Base-by-base conservation (phyloP, 1,140 invertebrate genomes). In the Brachionus plicatilis region DNA sequence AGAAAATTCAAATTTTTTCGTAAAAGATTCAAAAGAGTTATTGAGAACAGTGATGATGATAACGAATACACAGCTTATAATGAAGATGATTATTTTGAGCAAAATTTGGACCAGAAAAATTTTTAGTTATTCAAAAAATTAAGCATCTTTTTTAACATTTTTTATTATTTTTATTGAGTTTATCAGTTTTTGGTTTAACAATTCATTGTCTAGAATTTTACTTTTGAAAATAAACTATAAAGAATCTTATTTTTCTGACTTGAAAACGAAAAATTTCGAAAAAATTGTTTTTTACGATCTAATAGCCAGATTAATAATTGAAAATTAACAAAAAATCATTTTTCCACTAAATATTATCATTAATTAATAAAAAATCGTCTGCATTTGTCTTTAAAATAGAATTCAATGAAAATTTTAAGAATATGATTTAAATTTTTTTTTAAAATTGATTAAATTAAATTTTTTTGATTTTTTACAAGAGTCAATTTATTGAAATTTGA, bases 31-130 rank as follows among this genome's bases (percentile, higher is more conserved):
- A 76, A 76, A 29, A 11, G 72, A 50, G 20, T 47, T 50, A 50
- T 76, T 27, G 17, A 76, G 12, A 17, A 76, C 1, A 76, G 72
- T 29, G 72, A 76, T 76, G 72, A 76, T 76, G 72, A 76, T 41
- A 47, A 47, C 9, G 53, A 60, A 24, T 76, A 76, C n/a, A 76
- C 72, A 14, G 72, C 72, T 50, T 76, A 76, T 50, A 76, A 76
- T 50, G 72, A 76, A 76, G 72, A 76, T 76, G 72, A 76, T 76
- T 76, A 76, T 76, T 76, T 50, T 50, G 11, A 76, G 29, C 72
- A 76, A 50, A 76, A 50, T 45, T 17, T 75, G 11, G 17, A 45
- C 41, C 33, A 75, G n/a, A 14, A 75, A 17, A 68, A 68, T 11
- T 68, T 68, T 68, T 33, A 68, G 12, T 68, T 14, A n/a, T 68